Base-by-base conservation (phyloP, 2,888 invertebrate genomes). In the Phlogophora meticulosa region DNA sequence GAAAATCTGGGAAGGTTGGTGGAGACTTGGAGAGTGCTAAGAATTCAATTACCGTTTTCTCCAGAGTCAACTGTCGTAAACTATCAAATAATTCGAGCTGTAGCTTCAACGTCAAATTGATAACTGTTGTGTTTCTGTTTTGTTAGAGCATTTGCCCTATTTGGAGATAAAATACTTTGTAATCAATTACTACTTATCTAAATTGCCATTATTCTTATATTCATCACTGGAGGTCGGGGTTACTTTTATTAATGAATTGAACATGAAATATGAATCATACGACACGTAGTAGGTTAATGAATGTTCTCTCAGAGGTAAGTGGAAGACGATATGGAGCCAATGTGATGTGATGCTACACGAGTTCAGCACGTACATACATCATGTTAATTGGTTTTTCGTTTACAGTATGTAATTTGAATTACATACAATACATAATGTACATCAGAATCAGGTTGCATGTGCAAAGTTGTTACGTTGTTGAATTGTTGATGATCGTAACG, bases 391-490 rank as follows among this genome's bases (percentile, higher is more conserved):
- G 20, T 22, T 60, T 62, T 63, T 60, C 45, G 32, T 71, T 57
- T 64, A 36, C 24, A 32, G 22, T 28, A 52, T 53, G 45, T 38
- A 62, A 60, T 59, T 63, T 43, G 49, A 74, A 59, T 73, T 67
- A 73, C 59, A 65, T 66, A 48, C 68, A 67, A 73, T 62, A 70
- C 69, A 74, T 72, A 72, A 67, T 67, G 66, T 52, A 59, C 64
- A 73, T 66, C 61, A 76, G 64, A 76, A 62, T 65, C 42, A 42
- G 52, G 53, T 82, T 72, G 80, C 78, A 83, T 84, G 84, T 63
- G 69, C 61, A 77, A 76, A 72, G 72, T 78, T 76, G 73, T 84
- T 83, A 84, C 82, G 77, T 75, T 78, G 72, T 76, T 78, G 65
- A 72, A 78, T 73, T 70, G 45, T 53, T 71, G 66, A 76, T 81